Base-by-base conservation (phyloP, 2,113 vertebrate genomes). In the Psilopsiagon aurifrons region DNA sequence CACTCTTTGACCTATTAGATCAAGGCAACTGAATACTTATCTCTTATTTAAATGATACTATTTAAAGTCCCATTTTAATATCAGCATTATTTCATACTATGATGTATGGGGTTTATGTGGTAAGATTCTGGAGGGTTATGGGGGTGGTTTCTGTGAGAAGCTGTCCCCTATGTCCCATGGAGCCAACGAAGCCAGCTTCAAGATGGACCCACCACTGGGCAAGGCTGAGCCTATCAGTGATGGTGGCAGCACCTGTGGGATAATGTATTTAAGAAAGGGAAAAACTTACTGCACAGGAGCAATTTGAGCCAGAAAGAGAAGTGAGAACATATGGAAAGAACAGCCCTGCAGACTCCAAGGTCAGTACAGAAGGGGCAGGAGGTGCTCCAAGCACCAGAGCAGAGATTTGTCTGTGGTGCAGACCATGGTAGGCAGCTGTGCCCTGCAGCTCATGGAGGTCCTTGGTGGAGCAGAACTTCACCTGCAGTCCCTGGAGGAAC, bases 21-120 rank as follows among this genome's bases (percentile, higher is more conserved):
- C 39, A 82, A 75, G 43, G 75, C 79, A 95, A 94, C 49, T 24
- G 49, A 94, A 92, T 60, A 52, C 60, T 77, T 91, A 87, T 90
- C 69, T 93, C 51, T 60, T 51, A 62, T 90, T 74, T 86, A 86
- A 93, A 91, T 85, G 3, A 35, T 44, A 41, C 8, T 57, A 80
- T 81, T 90, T 71, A 55, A 88, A 77, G 78, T 52, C 62, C 46
- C 8, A 24, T 83, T 87, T 80, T 51, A 71, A 19, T 73, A 73
- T 27, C 28, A 13, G 14, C 55, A 49, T 89, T 47, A 51, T 47
- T 86, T 73, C 41, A 51, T 35, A 23, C 5, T 68, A 46, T 5
- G 22, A 3, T 35, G 57, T 59, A 59, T 10, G 20, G 20, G 22
- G 57, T 59, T 35, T 59, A 33, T 57, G 33, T 59, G 55, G 13